These are phyloP conservation scores for Drosophila pachea DNA, from an alignment of 1,140 invertebrate species.

Conservation along the genomic window DNA sequence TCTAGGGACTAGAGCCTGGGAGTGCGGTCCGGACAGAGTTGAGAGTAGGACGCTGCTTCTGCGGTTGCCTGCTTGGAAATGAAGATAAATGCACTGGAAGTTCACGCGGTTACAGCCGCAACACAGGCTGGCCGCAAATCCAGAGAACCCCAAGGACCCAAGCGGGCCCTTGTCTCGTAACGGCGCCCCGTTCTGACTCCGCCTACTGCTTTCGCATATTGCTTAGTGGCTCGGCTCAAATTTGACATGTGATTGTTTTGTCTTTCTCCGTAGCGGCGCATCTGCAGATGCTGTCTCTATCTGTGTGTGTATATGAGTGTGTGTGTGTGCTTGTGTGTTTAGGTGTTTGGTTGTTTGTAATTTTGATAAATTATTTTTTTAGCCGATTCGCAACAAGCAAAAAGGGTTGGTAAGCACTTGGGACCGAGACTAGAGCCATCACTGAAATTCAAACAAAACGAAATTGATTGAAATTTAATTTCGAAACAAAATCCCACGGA, in stretches of 20 bases:
- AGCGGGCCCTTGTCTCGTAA: conserved; percentile 15
- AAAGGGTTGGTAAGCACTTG: conserved; percentile 74
- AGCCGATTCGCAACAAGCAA: conserved; percentile 37
- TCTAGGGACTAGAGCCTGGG: neutral
- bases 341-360: conserved; percentile 49
- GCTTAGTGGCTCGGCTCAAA: conserved; percentile 72
- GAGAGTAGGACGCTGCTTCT: conserved; percentile 41
- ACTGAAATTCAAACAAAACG: conserved; percentile 22
- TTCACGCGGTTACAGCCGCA: conserved; percentile 69
- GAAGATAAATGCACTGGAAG: conserved; percentile 76
- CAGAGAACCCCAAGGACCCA: conserved; percentile 31
- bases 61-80: conserved; percentile 48
- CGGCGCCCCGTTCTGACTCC: neutral
- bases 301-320: conserved; percentile 7
- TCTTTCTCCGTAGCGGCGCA: conserved; percentile 45
- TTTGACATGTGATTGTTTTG: conserved; percentile 77
- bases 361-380: conserved; percentile 77
- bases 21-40: conserved; percentile 18
- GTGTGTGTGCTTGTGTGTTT: conserved; percentile 6
- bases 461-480: conserved; percentile 76
- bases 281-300: conserved; percentile 35
- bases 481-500: conserved; percentile 39
- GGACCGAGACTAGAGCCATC: conserved; percentile 31
- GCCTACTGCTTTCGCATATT: conserved; percentile 32
- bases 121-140: conserved; percentile 62